Evolutionary conservation across 92 coral and sea anemone genomes (phyloP).

Genomic region (Heteractis magnifica): DNA sequence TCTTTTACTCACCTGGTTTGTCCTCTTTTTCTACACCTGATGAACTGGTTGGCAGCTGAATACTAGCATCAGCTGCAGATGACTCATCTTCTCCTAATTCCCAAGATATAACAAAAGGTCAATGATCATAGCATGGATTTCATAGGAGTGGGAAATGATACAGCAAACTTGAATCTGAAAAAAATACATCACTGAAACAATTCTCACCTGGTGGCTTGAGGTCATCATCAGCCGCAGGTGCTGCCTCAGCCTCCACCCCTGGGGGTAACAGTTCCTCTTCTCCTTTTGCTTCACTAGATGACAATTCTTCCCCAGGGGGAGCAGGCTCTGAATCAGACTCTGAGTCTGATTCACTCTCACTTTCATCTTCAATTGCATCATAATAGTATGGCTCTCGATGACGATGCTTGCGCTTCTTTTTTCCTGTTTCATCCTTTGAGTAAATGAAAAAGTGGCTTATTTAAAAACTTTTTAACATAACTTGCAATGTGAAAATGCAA

Average conservation of each 20-base stretch:
- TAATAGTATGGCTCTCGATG: conserved; percentile 89
- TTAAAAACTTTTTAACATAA: no score
- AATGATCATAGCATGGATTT: no score
- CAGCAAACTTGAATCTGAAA: no score
- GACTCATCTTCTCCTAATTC: conserved; percentile 50
- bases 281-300: conserved; percentile 70
- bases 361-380: conserved; percentile 88
- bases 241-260: conserved; percentile 77
- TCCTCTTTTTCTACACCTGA: conserved; percentile 54
- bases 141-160: not conserved
- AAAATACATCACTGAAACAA: not conserved
- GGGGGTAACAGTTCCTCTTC: conserved; percentile 90
- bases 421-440: conserved; percentile 55
- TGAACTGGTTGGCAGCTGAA: conserved; percentile 81
- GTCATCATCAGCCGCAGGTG: conserved; percentile 48
- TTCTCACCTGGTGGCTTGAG: conserved; percentile 60
- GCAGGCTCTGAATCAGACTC: conserved; percentile 97
- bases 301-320: conserved; percentile 93
- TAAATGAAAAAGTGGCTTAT: not conserved
- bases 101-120: not conserved
- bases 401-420: conserved; percentile 86
- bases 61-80: conserved; percentile 52
- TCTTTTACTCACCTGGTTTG: conserved; percentile 53
- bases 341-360: conserved; percentile 91
- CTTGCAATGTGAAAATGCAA: no score